Evolutionary conservation across 2,888 invertebrate species (phyloP).

Genomic region (Blomia tropicalis): DNA sequence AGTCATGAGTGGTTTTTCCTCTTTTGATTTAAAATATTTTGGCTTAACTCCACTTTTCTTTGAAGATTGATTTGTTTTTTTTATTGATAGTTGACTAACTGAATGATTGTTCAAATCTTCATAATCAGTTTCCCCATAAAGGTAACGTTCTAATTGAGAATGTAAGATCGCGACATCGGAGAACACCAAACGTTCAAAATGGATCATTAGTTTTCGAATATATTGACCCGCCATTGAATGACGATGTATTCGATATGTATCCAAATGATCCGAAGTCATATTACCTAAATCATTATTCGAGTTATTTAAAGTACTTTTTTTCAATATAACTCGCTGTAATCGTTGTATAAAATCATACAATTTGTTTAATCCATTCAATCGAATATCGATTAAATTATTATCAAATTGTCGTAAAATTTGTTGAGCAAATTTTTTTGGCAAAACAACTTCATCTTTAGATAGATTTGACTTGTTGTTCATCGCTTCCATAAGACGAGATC

Average conservation of each 20-base stretch:
- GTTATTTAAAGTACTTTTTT: not conserved
- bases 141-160: not conserved
- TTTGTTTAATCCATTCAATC: not conserved
- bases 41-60: not conserved
- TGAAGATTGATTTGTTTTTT: not conserved
- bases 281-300: not conserved
- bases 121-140: conserved; percentile 5
- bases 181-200: conserved; percentile 1
- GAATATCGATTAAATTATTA: not conserved
- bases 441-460: not conserved
- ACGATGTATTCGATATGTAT: not conserved
- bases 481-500: not conserved
- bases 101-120: not conserved
- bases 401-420: not conserved
- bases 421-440: no score
- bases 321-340: not conserved
- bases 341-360: not conserved
- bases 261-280: not conserved
- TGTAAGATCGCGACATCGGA: not conserved
- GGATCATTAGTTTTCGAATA: conserved; percentile 5
- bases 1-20: not conserved
- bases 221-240: not conserved
- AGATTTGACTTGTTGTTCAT: not conserved
- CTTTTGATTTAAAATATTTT: not conserved
- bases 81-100: no score